Conservation (phyloP, 2,888 invertebrate genomes). For the Rhopalosiphum nymphaeae region DNA sequence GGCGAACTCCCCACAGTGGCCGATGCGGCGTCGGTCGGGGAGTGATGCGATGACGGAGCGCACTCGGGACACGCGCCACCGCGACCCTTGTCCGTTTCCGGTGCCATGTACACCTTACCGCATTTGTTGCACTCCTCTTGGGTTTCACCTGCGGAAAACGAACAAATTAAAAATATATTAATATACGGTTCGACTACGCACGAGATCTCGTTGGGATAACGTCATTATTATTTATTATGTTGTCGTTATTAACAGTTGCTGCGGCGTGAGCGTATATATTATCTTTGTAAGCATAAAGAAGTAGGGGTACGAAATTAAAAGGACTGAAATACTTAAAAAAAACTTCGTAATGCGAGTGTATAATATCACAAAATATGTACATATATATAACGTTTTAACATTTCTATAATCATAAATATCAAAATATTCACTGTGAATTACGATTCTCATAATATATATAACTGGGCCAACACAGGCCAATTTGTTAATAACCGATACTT, state of each 20-base stretch:
- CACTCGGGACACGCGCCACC: slow-evolving; percentile 58
- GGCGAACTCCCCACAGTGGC: not conserved
- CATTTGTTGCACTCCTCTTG: slow-evolving; percentile 76
- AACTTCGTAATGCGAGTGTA: not conserved
- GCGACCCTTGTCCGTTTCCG: slow-evolving; percentile 67
- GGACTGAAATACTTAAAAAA: not conserved
- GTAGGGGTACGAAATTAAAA: not conserved
- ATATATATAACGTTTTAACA: not conserved
- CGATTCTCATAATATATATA: not conserved
- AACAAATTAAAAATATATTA: not conserved
- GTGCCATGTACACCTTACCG: slow-evolving; percentile 73
- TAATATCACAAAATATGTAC: not conserved
- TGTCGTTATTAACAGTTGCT: not conserved
- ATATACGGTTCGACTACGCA: not conserved
- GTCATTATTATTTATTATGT: not conserved
- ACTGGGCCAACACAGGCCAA: not conserved
- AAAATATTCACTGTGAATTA: not conserved
- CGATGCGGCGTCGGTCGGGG: not conserved
- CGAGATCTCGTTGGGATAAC: not conserved
- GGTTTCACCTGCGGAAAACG: slow-evolving; percentile 72
- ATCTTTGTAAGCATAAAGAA: not conserved
- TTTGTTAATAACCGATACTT: not conserved
- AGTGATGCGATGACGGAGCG: slow-evolving; percentile 11
- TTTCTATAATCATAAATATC: not conserved
- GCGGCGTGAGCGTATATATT: not conserved